phyloP scores from a whole-genome alignment of 2,888 invertebrate species.

The Brenthis ino region DNA sequence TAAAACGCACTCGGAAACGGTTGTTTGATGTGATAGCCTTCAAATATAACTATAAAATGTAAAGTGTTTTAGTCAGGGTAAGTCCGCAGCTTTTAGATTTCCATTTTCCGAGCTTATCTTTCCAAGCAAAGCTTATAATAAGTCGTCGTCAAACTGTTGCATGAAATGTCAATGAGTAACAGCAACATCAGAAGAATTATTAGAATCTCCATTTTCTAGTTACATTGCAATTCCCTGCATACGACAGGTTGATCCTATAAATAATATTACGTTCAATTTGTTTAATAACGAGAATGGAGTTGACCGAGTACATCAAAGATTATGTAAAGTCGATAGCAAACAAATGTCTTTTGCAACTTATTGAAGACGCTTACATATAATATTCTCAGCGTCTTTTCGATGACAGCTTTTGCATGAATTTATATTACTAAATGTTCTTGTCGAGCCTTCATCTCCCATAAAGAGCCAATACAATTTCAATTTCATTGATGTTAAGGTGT shows the following conservation, averaged over 20 bases:
- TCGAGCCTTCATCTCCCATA: too few relatives aligned
- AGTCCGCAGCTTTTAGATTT: conserved; percentile 1
- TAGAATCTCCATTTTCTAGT: too few relatives aligned
- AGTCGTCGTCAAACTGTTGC: too few relatives aligned
- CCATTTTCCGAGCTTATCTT: background rate
- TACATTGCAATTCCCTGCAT: too few relatives aligned
- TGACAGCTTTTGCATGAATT: background rate
- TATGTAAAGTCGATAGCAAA: background rate
- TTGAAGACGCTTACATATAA: background rate
- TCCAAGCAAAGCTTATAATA: background rate
- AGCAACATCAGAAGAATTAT: too few relatives aligned
- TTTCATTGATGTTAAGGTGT: background rate
- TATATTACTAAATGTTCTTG: background rate
- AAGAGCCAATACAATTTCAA: too few relatives aligned
- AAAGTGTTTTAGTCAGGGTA: conserved; percentile 5
- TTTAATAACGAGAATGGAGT: background rate
- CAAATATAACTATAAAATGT: conserved; percentile 13
- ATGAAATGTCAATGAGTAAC: too few relatives aligned
- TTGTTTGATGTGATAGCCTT: background rate
- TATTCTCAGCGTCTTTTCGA: background rate
- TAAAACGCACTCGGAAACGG: conserved; percentile 3
- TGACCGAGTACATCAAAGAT: background rate
- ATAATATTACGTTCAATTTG: too few relatives aligned
- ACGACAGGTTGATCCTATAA: too few relatives aligned
- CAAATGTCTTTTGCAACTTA: background rate